These are phyloP conservation scores for Protosalanx chinensis DNA, from an alignment of 2,797 vertebrate genomes.

Conservation along the genomic window DNA sequence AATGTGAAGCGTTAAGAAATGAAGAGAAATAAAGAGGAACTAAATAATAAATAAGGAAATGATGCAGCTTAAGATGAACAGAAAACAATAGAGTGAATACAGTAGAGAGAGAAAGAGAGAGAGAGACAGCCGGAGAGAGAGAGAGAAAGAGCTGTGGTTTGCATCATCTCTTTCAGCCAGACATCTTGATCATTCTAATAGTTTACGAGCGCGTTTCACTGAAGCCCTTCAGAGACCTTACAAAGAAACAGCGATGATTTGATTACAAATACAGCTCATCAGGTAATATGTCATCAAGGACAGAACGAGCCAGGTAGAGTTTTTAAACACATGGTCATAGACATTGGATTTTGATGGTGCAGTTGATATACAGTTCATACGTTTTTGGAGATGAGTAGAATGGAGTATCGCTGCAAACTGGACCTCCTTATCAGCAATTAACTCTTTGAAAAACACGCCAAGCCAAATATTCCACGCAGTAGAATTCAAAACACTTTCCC, in stretches of 20 bases:
- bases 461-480: slow-evolving; percentile 7
- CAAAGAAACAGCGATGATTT: background rate
- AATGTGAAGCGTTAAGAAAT: background rate
- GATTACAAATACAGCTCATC: slow-evolving; percentile 1
- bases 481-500: slow-evolving; percentile 37
- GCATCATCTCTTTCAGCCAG: slow-evolving; percentile 11
- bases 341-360: background rate
- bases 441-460: slow-evolving; percentile 7
- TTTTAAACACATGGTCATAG: no score
- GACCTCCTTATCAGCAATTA: slow-evolving; percentile 13
- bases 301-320: background rate
- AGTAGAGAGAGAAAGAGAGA: background rate
- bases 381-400: no score
- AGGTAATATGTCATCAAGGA: slow-evolving; percentile 13
- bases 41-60: background rate
- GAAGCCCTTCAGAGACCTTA: background rate
- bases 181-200: slow-evolving; percentile 21
- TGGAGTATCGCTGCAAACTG: background rate
- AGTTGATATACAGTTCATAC: background rate
- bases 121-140: background rate
- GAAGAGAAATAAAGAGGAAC: no score
- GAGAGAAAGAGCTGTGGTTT: slow-evolving; percentile 24
- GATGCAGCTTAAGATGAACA: background rate
- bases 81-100: background rate
- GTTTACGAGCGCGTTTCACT: slow-evolving; percentile 14